phyloP scores from a whole-genome alignment of 2,888 invertebrate genomes.

The Rhaphigaster nebulosa region DNA sequence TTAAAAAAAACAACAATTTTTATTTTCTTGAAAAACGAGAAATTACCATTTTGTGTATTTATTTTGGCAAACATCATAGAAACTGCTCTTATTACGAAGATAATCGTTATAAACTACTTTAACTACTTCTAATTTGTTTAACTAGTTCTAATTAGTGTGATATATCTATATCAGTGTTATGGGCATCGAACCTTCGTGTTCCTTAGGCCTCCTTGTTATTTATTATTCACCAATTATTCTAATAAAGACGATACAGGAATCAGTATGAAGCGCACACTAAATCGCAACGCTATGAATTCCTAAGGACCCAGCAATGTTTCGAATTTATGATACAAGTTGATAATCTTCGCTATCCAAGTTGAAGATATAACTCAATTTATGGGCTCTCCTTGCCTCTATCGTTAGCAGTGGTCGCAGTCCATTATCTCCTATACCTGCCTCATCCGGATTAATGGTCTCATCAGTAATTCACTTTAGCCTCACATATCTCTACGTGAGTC shows the following conservation, averaged over 20 bases:
- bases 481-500: background rate
- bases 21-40: too few species aligned
- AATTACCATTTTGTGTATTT: too few species aligned
- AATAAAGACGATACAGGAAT: background rate
- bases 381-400: conserved; percentile 25
- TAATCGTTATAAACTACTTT: too few species aligned
- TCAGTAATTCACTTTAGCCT: conserved; percentile 40
- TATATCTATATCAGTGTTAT: background rate
- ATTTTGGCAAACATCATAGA: too few species aligned
- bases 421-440: conserved; percentile 38
- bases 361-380: conserved; percentile 43
- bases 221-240: background rate
- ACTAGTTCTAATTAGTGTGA: too few species aligned
- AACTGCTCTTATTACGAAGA: too few species aligned
- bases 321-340: conserved; percentile 42
- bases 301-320: background rate
- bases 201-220: background rate
- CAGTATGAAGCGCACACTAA: background rate
- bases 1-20: too few species aligned
- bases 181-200: background rate
- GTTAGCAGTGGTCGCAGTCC: background rate
- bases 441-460: conserved; percentile 13
- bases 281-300: conserved; percentile 29
- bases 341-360: background rate
- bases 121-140: too few species aligned